These are phyloP conservation scores for Pelodiscus sinensis DNA, from an alignment of 2,113 vertebrate species.

Conservation along the genomic window DNA sequence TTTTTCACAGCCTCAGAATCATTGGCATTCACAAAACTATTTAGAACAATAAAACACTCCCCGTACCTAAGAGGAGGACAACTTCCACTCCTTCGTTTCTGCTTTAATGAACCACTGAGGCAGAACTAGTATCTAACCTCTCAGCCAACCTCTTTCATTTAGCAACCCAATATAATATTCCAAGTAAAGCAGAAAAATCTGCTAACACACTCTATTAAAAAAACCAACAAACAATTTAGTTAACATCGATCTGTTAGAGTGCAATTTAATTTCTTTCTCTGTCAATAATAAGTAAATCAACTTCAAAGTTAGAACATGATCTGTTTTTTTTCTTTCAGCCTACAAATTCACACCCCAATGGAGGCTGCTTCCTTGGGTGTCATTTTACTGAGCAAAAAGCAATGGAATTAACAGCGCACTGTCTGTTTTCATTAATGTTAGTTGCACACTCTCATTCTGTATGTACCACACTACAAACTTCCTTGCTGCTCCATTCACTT, in stretches of 20 bases:
- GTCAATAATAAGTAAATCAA: constrained; percentile 23
- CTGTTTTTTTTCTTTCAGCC: not conserved
- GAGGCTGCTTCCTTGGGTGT: not conserved
- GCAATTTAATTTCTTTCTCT: constrained; percentile 48
- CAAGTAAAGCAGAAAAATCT: constrained; percentile 25
- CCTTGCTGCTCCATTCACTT: not conserved
- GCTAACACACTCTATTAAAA: not conserved
- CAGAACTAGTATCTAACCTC: constrained; percentile 55
- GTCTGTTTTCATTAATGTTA: not conserved
- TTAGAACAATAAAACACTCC: constrained; percentile 72
- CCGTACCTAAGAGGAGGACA: constrained; percentile 57
- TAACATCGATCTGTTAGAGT: not conserved
- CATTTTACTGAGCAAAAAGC: constrained; percentile 2
- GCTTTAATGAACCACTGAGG: constrained; percentile 69
- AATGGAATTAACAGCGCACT: not conserved
- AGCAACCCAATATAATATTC: constrained; percentile 53
- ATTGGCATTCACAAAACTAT: constrained; percentile 62
- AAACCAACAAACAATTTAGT: not conserved
- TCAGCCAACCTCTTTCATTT: constrained; percentile 44
- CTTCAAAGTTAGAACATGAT: constrained; percentile 34
- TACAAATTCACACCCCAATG: not conserved
- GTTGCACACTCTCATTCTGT: fast-evolving
- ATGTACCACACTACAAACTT: not conserved
- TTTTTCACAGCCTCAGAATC: constrained; percentile 71
- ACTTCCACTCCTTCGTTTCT: constrained; percentile 43